A percentile compares a stretch with the other conserved stretches of the same genome.
Conservation (phyloP, 1,140 invertebrate genomes). For the Macrocentrus cingulum region DNA sequence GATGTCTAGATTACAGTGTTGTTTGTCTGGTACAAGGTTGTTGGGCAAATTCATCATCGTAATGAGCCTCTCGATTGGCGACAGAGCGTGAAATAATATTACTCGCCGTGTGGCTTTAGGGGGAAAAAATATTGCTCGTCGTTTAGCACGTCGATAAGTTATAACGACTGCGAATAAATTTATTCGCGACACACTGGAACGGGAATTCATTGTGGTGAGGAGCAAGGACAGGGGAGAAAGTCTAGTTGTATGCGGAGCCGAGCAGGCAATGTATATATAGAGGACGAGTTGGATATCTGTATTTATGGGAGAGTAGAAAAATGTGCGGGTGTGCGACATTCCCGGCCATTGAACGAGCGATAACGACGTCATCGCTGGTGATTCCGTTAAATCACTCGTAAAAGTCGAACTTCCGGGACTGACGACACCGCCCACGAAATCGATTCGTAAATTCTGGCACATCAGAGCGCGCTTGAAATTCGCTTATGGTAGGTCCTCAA, state of each 20-base stretch:
- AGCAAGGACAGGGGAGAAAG: background rate
- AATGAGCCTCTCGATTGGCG: too few species aligned
- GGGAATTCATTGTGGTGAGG: conserved; percentile 2
- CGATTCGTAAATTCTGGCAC: too few species aligned
- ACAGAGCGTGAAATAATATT: too few species aligned
- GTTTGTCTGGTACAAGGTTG: too few species aligned
- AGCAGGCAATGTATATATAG: background rate
- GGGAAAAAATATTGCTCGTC: too few species aligned
- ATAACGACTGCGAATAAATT: conserved; percentile 7
- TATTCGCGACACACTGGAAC: conserved; percentile 1
- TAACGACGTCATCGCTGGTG: conserved; percentile 17
- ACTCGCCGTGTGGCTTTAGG: too few species aligned
- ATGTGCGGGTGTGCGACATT: conserved; percentile 7
- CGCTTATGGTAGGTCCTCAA: too few species aligned
- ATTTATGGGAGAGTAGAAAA: conserved; percentile 4
- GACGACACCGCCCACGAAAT: conserved; percentile 1
- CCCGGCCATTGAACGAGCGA: conserved; percentile 12
- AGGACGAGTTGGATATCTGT: background rate
- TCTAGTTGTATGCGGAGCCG: too few species aligned
- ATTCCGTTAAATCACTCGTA: conserved; percentile 23
- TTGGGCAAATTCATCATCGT: too few species aligned
- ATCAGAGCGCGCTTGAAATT: too few species aligned
- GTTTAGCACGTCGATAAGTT: too few species aligned
- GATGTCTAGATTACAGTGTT: too few species aligned
- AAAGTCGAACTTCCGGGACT: conserved; percentile 22